phyloP scores from a whole-genome alignment of 2,888 invertebrate genomes.

The Andrena flavipes region DNA sequence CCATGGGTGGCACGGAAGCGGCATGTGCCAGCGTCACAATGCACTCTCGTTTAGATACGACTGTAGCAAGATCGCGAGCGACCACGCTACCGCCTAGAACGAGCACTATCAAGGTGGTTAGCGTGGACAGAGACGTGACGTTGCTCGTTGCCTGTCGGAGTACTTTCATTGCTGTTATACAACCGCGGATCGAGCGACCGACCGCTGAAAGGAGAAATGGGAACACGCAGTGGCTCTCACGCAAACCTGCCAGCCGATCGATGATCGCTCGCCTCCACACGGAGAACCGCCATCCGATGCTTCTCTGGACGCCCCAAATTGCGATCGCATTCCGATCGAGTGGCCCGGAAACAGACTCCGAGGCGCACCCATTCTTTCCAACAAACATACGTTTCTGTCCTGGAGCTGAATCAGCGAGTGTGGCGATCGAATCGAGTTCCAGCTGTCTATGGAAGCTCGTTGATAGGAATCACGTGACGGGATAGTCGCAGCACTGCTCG shows the following conservation, averaged over 20 bases:
- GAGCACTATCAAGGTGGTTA: constrained; percentile 48
- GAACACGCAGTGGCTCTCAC: constrained; percentile 80
- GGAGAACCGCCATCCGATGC: constrained; percentile 27
- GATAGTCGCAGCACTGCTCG: too few species aligned
- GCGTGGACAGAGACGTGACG: constrained; percentile 66
- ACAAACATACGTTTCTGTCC: not conserved
- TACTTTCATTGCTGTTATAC: constrained; percentile 83
- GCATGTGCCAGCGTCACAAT: constrained; percentile 30
- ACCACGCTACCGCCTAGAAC: constrained; percentile 37
- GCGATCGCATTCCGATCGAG: not conserved
- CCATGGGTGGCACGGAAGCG: constrained; percentile 6
- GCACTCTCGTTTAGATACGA: constrained; percentile 47
- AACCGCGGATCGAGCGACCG: constrained; percentile 78
- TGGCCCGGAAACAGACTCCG: not conserved
- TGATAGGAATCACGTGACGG: too few species aligned
- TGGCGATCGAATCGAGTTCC: too few species aligned
- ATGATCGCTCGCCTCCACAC: constrained; percentile 19
- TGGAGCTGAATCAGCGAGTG: too few species aligned
- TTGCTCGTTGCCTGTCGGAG: constrained; percentile 73
- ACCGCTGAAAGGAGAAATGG: constrained; percentile 80
- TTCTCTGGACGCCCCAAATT: constrained; percentile 21
- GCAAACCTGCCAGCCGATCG: constrained; percentile 36
- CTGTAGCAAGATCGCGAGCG: constrained; percentile 35
- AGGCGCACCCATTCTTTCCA: not conserved
- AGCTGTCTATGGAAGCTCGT: too few species aligned